phyloP scores from a whole-genome alignment of 2,888 invertebrate genomes.

The Entomobrya multifasciata region DNA sequence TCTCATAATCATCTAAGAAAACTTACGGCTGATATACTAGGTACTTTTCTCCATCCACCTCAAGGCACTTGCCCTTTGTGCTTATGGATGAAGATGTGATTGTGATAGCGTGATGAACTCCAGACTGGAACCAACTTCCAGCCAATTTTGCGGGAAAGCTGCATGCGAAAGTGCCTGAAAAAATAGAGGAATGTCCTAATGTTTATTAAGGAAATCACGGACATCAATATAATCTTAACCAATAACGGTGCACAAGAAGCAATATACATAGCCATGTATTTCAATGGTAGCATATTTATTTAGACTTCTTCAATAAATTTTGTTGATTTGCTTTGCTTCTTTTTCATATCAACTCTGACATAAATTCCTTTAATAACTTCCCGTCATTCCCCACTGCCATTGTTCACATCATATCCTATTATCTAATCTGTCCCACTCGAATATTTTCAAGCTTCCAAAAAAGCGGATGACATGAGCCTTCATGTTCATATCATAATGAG shows the following conservation, averaged over 20 bases:
- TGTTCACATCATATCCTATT: background rate
- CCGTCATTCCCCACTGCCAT: too few relatives aligned
- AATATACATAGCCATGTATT: too few relatives aligned
- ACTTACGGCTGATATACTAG: constrained; percentile 78
- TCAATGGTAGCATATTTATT: too few relatives aligned
- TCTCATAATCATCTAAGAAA: background rate
- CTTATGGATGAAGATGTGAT: constrained; percentile 74
- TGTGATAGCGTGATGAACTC: constrained; percentile 75
- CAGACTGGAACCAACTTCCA: constrained; percentile 79
- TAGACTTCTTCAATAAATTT: too few relatives aligned
- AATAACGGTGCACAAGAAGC: too few relatives aligned
- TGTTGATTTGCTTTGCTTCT: too few relatives aligned
- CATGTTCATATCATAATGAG: constrained; percentile 67
- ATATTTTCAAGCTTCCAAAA: constrained; percentile 52
- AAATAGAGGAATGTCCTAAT: too few relatives aligned
- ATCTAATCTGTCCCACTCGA: background rate
- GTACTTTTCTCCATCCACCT: constrained; percentile 78
- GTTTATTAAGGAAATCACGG: too few relatives aligned
- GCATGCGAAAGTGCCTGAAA: constrained; percentile 46
- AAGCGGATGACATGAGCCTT: constrained; percentile 65
- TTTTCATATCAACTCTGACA: background rate
- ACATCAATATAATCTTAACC: too few relatives aligned
- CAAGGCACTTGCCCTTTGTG: constrained; percentile 78
- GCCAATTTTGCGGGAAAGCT: constrained; percentile 63
- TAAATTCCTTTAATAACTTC: background rate